A percentile compares a stretch with the other conserved stretches of the same genome.
These are phyloP conservation scores for Carabus problematicus DNA, from an alignment of 2,888 invertebrate species.

Conservation along the genomic window DNA sequence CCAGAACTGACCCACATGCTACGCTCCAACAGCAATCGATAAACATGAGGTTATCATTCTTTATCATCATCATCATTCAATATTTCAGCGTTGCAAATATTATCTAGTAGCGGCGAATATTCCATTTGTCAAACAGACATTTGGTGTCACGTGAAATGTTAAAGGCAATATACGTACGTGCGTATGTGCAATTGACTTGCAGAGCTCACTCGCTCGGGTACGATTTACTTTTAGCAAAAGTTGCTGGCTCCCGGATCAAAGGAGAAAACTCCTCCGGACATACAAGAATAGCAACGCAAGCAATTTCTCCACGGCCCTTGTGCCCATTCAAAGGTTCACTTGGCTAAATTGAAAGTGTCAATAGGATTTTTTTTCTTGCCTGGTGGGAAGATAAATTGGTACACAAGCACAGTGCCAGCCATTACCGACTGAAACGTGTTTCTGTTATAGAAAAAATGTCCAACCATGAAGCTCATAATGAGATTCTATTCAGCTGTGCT, in stretches of 20 bases:
- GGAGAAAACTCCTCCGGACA: conserved; percentile 8
- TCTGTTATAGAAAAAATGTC: conserved; percentile 31
- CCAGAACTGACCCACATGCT: conserved; percentile 8
- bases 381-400: conserved; percentile 53
- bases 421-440: conserved; percentile 28
- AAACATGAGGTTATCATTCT: conserved; percentile 6
- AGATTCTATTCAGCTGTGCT: no score
- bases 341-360: conserved; percentile 55
- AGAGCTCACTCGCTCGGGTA: not conserved
- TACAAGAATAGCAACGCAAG: conserved; percentile 16
- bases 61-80: not conserved
- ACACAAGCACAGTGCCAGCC: conserved; percentile 46
- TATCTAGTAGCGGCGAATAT: not conserved
- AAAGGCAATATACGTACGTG: not conserved
- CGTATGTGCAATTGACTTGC: not conserved
- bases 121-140: not conserved
- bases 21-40: conserved; percentile 10
- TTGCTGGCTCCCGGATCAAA: conserved; percentile 33
- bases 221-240: conserved; percentile 4
- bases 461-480: not conserved
- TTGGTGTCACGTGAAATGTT: not conserved
- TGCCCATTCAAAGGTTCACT: conserved; percentile 48
- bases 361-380: conserved; percentile 51
- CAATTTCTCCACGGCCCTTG: not conserved
- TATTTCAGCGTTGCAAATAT: not conserved